Evolutionary conservation across 2,888 invertebrate species (phyloP).

Genomic region (Sinopyrophorus schimmeli): DNA sequence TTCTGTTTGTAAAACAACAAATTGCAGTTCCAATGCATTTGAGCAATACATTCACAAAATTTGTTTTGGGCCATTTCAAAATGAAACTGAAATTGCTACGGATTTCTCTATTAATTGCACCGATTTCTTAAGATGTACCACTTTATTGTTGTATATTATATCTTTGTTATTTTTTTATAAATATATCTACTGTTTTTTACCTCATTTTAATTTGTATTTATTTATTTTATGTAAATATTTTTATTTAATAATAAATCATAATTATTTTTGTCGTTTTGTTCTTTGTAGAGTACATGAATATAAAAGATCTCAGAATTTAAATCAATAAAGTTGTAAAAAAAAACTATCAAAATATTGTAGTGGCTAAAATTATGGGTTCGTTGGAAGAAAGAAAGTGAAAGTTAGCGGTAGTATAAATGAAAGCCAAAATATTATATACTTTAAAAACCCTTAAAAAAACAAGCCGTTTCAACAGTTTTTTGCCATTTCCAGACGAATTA

Average conservation of each 20-base stretch:
- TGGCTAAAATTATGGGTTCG: no score
- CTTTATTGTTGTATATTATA: constrained; percentile 14
- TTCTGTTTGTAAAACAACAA: constrained; percentile 44
- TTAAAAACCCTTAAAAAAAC: no score
- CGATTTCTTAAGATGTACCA: constrained; percentile 11
- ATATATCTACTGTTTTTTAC: constrained; percentile 23
- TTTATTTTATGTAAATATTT: constrained; percentile 14
- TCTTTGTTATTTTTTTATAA: constrained; percentile 14
- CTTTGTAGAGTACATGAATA: no score
- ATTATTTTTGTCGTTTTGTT: no score
- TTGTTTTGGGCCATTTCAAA: constrained; percentile 35
- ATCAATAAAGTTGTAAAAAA: no score
- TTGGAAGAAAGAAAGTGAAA: no score
- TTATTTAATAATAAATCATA: constrained; percentile 2
- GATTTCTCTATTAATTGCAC: constrained; percentile 38
- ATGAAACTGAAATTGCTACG: constrained; percentile 33
- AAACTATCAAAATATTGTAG: no score
- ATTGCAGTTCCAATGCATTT: constrained; percentile 41
- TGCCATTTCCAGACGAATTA: no score
- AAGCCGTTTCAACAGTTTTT: no score
- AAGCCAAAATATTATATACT: no score
- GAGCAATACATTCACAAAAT: constrained; percentile 38
- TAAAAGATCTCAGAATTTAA: no score
- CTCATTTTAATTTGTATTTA: constrained; percentile 21
- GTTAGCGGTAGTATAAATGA: no score